Conservation (phyloP, 2,888 invertebrate genomes). For the Agonopterix arenella region DNA sequence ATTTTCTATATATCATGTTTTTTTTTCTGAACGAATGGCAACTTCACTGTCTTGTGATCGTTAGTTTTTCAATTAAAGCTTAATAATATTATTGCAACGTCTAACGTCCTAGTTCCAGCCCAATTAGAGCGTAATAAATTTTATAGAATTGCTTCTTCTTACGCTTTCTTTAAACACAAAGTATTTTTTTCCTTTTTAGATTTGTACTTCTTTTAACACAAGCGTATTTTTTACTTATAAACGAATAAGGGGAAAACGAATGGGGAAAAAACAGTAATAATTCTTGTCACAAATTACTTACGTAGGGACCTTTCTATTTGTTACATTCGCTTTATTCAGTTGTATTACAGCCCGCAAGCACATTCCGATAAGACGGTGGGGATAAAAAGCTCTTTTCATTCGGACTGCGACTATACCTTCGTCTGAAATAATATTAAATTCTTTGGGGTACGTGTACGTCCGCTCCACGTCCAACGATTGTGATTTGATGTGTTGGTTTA, state of each 20-base stretch:
- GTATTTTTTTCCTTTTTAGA: neutral
- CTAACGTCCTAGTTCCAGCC: too few relatives aligned
- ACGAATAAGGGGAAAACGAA: constrained; percentile 5
- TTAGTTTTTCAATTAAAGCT: too few relatives aligned
- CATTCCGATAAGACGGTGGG: constrained; percentile 9
- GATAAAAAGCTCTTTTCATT: constrained; percentile 12
- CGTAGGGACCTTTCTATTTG: constrained; percentile 10
- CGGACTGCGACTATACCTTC: constrained; percentile 6
- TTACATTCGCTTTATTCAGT: constrained; percentile 11
- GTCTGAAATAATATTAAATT: constrained; percentile 1
- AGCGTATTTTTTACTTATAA: constrained; percentile 3
- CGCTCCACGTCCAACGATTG: constrained; percentile 2
- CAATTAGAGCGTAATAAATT: too few relatives aligned
- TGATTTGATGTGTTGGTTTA: constrained; percentile 2
- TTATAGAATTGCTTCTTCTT: neutral
- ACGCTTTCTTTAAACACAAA: neutral
- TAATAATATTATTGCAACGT: too few relatives aligned
- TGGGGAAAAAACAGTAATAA: constrained; percentile 8
- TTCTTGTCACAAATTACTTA: constrained; percentile 13
- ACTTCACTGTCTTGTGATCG: too few relatives aligned
- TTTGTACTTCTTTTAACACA: neutral
- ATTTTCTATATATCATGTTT: too few relatives aligned
- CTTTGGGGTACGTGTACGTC: too few relatives aligned
- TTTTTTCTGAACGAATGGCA: too few relatives aligned
- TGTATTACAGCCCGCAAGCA: constrained; percentile 11